Conservation (phyloP, 2,113 vertebrate genomes). For the Platichthys flesus region DNA sequence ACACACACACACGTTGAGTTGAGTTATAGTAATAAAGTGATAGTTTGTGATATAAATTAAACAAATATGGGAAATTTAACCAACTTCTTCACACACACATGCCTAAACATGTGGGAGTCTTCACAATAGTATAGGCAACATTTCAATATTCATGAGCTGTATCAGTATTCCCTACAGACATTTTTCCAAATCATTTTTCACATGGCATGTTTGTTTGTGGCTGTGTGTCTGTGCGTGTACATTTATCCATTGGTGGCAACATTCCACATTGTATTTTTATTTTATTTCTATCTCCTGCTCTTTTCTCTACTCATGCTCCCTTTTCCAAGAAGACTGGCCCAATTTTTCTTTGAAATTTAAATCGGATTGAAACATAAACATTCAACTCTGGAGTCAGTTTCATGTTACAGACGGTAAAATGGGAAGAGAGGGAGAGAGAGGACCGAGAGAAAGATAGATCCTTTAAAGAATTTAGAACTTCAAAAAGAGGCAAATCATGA, state of each 20-base stretch:
- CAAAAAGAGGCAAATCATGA: slow-evolving; percentile 10
- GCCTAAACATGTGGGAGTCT: slow-evolving; percentile 17
- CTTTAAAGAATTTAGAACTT: slow-evolving; percentile 29
- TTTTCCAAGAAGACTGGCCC: slow-evolving; percentile 23
- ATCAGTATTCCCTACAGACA: slow-evolving; percentile 26
- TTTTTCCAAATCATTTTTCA: slow-evolving; percentile 27
- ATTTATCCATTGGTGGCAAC: slow-evolving; percentile 11
- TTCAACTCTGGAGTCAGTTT: slow-evolving; percentile 41
- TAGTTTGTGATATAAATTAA: too few relatives aligned
- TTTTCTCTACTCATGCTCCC: slow-evolving; percentile 6
- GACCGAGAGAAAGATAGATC: background rate
- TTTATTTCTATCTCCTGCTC: slow-evolving; percentile 10
- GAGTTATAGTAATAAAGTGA: too few relatives aligned
- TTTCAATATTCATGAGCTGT: slow-evolving; percentile 47
- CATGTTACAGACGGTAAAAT: slow-evolving; percentile 12
- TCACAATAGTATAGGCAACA: slow-evolving; percentile 25
- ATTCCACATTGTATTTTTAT: slow-evolving; percentile 11
- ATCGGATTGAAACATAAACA: slow-evolving; percentile 58
- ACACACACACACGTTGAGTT: background rate
- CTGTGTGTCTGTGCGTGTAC: slow-evolving; percentile 12
- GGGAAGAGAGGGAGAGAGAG: slow-evolving; percentile 3
- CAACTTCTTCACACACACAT: background rate
- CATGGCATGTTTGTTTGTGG: slow-evolving; percentile 2
- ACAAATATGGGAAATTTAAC: too few relatives aligned
- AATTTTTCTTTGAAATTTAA: slow-evolving; percentile 61